Evolutionary conservation across 2,888 invertebrate species (phyloP).

Genomic region (Leucophenga maculata): DNA sequence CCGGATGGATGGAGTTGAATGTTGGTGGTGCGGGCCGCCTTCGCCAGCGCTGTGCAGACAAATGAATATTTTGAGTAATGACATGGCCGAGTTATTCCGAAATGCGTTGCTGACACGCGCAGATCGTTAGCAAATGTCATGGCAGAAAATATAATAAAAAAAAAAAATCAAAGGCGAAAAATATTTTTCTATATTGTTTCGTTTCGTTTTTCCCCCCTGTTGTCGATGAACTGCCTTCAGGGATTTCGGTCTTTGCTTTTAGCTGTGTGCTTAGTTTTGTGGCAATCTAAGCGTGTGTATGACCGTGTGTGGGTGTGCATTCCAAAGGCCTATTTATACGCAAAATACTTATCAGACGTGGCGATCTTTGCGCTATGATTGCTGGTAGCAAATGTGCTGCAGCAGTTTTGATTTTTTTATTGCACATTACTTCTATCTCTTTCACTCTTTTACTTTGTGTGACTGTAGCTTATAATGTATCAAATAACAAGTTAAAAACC

Average conservation of each 20-base stretch:
- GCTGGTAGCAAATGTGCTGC: too few relatives aligned
- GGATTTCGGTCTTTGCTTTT: conserved; percentile 13
- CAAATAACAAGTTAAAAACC: too few relatives aligned
- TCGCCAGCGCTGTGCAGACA: conserved; percentile 32
- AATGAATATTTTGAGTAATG: conserved; percentile 61
- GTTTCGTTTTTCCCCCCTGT: background rate
- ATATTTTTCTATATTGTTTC: background rate
- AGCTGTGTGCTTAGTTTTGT: too few relatives aligned
- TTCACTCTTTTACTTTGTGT: too few relatives aligned
- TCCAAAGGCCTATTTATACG: too few relatives aligned
- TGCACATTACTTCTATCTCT: background rate
- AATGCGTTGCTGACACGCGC: conserved; percentile 56
- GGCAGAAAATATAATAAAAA: conserved; percentile 16
- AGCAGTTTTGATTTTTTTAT: background rate
- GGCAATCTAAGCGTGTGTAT: conserved; percentile 6
- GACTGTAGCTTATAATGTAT: too few relatives aligned
- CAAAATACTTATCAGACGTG: too few relatives aligned
- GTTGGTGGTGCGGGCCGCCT: background rate
- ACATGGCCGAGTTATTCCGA: conserved; percentile 48
- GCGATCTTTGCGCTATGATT: too few relatives aligned
- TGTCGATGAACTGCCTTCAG: background rate
- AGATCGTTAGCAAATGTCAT: conserved; percentile 61
- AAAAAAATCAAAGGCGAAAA: conserved; percentile 10
- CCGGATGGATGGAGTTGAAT: conserved; percentile 37
- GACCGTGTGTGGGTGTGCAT: conserved; percentile 16